These are phyloP conservation scores for Sphyrna mokarran DNA, from an alignment of 2,113 vertebrate species.

Conservation along the genomic window DNA sequence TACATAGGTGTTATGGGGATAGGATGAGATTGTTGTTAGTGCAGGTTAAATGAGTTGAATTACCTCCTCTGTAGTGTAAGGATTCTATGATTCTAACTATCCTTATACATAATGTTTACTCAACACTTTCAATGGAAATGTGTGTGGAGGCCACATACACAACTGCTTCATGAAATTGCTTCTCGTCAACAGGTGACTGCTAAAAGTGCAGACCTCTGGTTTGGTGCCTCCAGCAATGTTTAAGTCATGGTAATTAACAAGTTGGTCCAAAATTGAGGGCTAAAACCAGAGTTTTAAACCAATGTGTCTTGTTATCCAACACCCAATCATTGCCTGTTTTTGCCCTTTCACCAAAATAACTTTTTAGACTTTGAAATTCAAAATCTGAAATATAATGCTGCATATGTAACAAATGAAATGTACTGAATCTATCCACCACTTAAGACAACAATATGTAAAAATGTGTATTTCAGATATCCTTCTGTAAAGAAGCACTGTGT, in stretches of 20 bases:
- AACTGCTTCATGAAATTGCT: background rate
- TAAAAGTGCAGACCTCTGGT: background rate
- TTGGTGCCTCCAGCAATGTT: background rate
- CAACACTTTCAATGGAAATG: background rate
- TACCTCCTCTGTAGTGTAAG: no score
- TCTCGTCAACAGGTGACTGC: background rate
- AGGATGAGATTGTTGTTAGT: no score
- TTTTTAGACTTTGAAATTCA: background rate
- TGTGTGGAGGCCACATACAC: background rate
- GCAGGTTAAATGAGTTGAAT: no score
- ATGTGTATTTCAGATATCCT: background rate
- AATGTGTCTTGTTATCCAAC: background rate
- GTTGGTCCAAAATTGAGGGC: background rate
- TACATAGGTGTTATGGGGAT: no score
- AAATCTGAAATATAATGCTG: background rate
- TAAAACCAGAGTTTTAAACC: background rate
- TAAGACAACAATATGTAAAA: background rate
- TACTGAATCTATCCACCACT: background rate
- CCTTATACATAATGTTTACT: background rate
- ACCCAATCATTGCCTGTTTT: background rate
- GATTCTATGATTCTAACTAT: no score
- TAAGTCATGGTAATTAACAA: background rate
- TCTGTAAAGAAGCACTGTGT: background rate
- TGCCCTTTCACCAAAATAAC: background rate
- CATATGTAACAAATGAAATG: background rate